Base-by-base conservation (phyloP, 1,140 invertebrate species). In the Lordiphosa mommai region DNA sequence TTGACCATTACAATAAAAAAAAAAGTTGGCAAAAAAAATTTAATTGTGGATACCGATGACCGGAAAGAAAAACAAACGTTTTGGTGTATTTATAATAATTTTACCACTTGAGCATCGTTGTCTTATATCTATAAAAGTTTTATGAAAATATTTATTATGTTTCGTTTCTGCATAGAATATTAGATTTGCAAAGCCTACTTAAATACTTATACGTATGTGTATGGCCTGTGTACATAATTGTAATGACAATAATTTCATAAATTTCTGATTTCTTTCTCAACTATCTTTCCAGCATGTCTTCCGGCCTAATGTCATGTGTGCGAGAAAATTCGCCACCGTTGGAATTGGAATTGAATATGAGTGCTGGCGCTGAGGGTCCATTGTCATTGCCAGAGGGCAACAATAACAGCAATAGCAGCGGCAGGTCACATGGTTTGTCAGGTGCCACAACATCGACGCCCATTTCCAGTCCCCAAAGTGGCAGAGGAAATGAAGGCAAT, bases 231-330 rank as follows among this genome's bases (percentile, higher is more conserved):
- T 27, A 46, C 12, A 33, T 23, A 9, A 55, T 40, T 40, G 41
- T 37, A 52, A 63, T 63, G 44, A 51, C 33, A 67, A 33, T 72
- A 51, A 44, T 36, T 58, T 52, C 23, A 27, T 27, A 27, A 27
- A 27, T 49, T 50, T 23, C 34, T 23, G 12, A 8, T 46, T 56
- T 30, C 9, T 34, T 64, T 50, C n/a, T 12, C 33, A 44, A 14
- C 30, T 51, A 14, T 34, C 17, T 27, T 68, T 74, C 4, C 79
- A 88, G 87, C 44, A 89, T 89, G 88, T 89, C 88, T 60, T 71
- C 82, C 58, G 86, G 86, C 41, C 47, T 91, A 55, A 91, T 91
- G 90, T 91, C 90, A 43, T 91, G 90, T 80, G 90, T 91, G 46
- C 87, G 90, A 47, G 90, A 91, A 68, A 91, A 90, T 49, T 91